Base-by-base conservation (phyloP, 1,140 invertebrate genomes). In the Aphidius gifuensis region DNA sequence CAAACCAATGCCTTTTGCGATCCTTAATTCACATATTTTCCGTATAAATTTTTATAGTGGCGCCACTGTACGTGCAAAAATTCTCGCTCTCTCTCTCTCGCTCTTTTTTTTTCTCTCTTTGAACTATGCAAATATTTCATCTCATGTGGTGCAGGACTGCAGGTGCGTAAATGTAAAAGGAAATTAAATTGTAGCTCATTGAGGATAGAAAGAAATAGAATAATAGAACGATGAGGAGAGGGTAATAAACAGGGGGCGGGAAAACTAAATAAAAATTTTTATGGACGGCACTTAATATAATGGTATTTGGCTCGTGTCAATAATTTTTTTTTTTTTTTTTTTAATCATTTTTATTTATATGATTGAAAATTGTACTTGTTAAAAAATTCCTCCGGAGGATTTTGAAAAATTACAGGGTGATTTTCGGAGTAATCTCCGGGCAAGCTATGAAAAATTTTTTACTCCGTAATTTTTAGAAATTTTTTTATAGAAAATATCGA, bases 31-130 rank as follows among this genome's bases (percentile, higher is more conserved):
- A 51, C 70, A 74, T 77, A 72, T 73, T 77, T 77, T 60, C 65
- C 69, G 71, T 46, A 32, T 32, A 32, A 49, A 39, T 16, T 39
- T 62, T 45, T 16, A 8, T 6, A 54, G 23, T 48, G 67, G 73
- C 73, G 70, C 75, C 69, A 75, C 71, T 60, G 66, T 68, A 70
- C 70, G 51, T 51, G 57, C 58, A 67, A 6, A 64, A 64, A 67
- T 66, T 44, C 9, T 9, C 38, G 16, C 3, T n/a, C 40, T 11
- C 23, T 47, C 6, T 61, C 50, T 46, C 11, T 47, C 47, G 39
- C 23, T 23, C 23, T 23, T 3, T 23, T 4, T 32, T 4, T 32
- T 4, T 32, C 23, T 32, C 4, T 32, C 23, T 32, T 32, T 32
- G 23, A 32, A 32, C 23, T 32, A 32, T 32, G 23, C 23, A 32